phyloP scores from a whole-genome alignment of 2,888 invertebrate genomes.

The Drosophila kuntzei region DNA sequence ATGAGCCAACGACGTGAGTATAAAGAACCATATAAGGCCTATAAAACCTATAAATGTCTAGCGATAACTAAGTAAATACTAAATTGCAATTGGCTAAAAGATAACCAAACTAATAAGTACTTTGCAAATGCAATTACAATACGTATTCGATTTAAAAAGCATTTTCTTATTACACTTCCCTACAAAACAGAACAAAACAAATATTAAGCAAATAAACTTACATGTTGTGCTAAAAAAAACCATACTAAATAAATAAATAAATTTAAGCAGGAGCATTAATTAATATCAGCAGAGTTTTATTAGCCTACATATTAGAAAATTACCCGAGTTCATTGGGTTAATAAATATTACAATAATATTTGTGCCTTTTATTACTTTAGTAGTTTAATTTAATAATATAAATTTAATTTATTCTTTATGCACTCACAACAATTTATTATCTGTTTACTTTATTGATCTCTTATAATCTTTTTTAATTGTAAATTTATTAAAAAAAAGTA shows the following conservation, averaged over 20 bases:
- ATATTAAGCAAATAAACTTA: neutral
- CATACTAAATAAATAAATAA: no score
- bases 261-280: no score
- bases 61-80: conserved; percentile 28
- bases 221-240: neutral
- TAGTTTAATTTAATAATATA: neutral
- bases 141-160: neutral
- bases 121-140: neutral
- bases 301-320: neutral
- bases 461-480: neutral
- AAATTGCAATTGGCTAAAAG: neutral
- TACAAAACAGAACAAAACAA: neutral
- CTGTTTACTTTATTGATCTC: neutral
- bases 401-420: neutral
- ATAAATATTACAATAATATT: no score
- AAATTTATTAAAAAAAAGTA: neutral
- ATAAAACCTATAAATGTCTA: neutral
- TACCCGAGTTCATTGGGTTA: neutral
- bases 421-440: neutral
- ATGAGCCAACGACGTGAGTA: conserved; percentile 93
- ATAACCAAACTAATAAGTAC: neutral
- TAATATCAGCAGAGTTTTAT: no score
- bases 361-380: neutral
- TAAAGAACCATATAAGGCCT: conserved; percentile 19
- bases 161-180: neutral